Percentiles rank a stretch among this genome's conserved stretches.
Conservation (phyloP, 1,140 invertebrate species). For the Bombus vancouverensis region DNA sequence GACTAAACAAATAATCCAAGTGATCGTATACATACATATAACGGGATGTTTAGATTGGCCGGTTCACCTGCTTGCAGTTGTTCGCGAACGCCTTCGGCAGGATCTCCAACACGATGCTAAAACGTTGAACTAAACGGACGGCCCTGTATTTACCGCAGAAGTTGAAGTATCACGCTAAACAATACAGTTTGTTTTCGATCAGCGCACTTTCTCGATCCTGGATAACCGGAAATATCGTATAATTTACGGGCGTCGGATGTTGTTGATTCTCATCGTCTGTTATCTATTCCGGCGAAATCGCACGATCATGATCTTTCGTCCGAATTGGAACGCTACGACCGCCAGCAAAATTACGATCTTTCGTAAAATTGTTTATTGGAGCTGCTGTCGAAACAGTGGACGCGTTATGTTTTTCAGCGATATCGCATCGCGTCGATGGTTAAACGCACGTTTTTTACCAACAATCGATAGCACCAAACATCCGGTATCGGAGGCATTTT, state of each 20-base stretch:
- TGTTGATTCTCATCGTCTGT: neutral
- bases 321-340: neutral
- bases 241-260: neutral
- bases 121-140: neutral
- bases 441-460: neutral
- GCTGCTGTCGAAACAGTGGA: neutral
- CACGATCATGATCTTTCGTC: neutral
- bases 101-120: neutral
- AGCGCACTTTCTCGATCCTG: neutral
- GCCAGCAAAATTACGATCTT: neutral
- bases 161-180: neutral
- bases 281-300: neutral
- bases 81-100: neutral
- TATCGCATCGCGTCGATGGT: neutral
- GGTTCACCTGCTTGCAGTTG: neutral
- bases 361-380: conserved; percentile 14
- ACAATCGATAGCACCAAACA: neutral
- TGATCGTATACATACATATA: neutral
- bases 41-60: neutral
- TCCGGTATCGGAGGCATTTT: neutral
- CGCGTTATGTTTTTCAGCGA: neutral
- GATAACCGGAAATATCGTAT: neutral
- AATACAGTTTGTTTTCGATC: neutral
- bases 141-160: neutral
- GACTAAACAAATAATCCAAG: neutral